A percentile compares a stretch with the other conserved stretches of the same genome.
Evolutionary conservation across 1,140 invertebrate species (phyloP).

Genomic region (Drosophila trapezifrons): DNA sequence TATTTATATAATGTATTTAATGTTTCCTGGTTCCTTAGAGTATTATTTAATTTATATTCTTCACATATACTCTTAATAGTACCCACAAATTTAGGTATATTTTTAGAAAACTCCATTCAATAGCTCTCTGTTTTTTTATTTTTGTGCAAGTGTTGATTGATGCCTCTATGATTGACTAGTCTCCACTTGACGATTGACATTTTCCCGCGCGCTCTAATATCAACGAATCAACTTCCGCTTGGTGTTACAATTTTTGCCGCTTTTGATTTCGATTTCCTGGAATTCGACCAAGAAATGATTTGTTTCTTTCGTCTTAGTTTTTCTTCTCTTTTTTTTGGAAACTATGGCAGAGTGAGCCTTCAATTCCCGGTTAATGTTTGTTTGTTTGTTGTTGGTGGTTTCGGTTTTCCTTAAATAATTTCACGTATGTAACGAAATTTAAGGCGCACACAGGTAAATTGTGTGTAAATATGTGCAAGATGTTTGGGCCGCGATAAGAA

Average conservation of each 20-base stretch:
- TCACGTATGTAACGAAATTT: constrained; percentile 59
- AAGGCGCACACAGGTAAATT: constrained; percentile 63
- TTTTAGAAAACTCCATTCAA: neutral
- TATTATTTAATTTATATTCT: no score
- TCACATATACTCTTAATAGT: no score
- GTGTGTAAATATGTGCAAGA: constrained; percentile 75
- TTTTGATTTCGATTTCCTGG: constrained; percentile 78
- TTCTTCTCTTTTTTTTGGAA: constrained; percentile 30
- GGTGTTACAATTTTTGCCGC: constrained; percentile 54
- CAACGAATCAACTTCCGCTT: constrained; percentile 63
- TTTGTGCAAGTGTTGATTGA: constrained; percentile 51
- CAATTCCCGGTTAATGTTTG: constrained; percentile 79
- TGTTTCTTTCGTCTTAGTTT: constrained; percentile 46
- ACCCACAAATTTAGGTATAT: neutral
- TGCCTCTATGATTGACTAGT: constrained; percentile 66
- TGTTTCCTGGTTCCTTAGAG: neutral
- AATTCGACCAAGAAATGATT: constrained; percentile 68
- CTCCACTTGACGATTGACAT: constrained; percentile 59
- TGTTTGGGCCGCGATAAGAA: constrained; percentile 72
- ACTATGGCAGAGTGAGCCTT: constrained; percentile 40
- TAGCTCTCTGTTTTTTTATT: neutral
- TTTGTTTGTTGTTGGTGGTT: constrained; percentile 63
- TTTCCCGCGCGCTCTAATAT: constrained; percentile 26
- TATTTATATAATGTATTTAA: neutral
- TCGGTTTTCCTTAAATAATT: constrained; percentile 73